Conservation (phyloP, 2,888 invertebrate species). For the Leptogaster cylindrica region DNA sequence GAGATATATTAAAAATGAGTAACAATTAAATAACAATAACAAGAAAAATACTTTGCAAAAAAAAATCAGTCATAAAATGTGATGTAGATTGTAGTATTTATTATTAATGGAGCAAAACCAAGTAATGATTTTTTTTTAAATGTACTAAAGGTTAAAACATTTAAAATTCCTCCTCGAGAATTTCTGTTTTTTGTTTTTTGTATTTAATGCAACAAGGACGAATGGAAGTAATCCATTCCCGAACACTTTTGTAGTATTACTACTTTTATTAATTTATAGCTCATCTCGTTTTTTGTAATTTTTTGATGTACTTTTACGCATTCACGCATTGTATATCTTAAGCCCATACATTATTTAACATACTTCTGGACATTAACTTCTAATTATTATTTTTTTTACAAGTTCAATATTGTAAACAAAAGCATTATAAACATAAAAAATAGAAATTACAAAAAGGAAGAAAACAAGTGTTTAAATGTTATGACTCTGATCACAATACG, state of each 20-base stretch:
- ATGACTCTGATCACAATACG: slow-evolving; percentile 54
- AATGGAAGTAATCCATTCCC: slow-evolving; percentile 2
- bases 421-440: not conserved
- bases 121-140: slow-evolving; percentile 10
- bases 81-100: slow-evolving; percentile 52
- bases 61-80: slow-evolving; percentile 51
- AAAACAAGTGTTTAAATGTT: slow-evolving; percentile 35
- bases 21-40: slow-evolving; percentile 27
- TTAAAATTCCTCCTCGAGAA: slow-evolving; percentile 2
- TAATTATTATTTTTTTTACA: not conserved
- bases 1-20: not conserved
- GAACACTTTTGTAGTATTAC: slow-evolving; percentile 10
- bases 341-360: not conserved
- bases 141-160: not conserved
- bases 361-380: not conserved
- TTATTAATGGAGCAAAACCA: slow-evolving; percentile 24
- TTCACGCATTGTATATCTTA: not conserved
- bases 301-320: not conserved
- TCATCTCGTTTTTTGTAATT: not conserved
- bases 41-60: slow-evolving; percentile 21
- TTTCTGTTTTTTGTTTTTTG: not conserved
- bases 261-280: slow-evolving; percentile 17
- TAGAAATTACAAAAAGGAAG: slow-evolving; percentile 4
- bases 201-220: not conserved
- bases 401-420: slow-evolving; percentile 15